These are phyloP conservation scores for Spinus pinus DNA, from an alignment of 2,797 vertebrate genomes.

Conservation along the genomic window DNA sequence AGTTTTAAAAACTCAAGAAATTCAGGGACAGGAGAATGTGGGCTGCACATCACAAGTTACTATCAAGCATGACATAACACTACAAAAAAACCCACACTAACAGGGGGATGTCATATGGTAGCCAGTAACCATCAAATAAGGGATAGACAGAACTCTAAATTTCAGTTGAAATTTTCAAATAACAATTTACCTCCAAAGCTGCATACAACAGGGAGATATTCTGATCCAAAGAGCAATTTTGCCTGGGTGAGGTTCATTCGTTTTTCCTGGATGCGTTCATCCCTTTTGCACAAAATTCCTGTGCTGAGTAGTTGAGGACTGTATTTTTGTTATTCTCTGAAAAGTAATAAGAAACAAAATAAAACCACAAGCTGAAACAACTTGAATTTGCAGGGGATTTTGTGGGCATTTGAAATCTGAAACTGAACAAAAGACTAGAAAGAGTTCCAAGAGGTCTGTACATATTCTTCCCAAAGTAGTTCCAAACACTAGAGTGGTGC, in stretches of 20 bases:
- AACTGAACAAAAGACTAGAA: background rate
- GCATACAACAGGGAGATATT: background rate
- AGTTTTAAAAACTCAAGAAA: background rate
- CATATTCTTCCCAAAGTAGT: background rate
- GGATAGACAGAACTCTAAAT: background rate
- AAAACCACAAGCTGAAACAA: background rate
- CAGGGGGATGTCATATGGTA: rapidly evolving
- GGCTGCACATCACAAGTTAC: background rate
- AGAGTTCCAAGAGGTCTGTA: background rate
- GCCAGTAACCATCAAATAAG: background rate
- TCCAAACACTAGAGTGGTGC: background rate
- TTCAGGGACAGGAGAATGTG: background rate
- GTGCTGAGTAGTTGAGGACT: background rate
- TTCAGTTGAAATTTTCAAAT: background rate
- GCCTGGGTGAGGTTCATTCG: background rate
- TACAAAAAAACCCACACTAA: too few relatives aligned
- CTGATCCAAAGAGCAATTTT: background rate
- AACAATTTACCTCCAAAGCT: background rate
- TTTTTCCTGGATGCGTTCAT: background rate
- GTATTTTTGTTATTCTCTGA: background rate
- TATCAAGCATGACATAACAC: background rate
- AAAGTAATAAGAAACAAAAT: background rate
- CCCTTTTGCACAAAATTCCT: background rate
- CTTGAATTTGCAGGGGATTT: background rate
- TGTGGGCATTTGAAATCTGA: background rate